Evolutionary conservation across 2,113 vertebrate genomes (phyloP).

Genomic region (Jacana jacana): DNA sequence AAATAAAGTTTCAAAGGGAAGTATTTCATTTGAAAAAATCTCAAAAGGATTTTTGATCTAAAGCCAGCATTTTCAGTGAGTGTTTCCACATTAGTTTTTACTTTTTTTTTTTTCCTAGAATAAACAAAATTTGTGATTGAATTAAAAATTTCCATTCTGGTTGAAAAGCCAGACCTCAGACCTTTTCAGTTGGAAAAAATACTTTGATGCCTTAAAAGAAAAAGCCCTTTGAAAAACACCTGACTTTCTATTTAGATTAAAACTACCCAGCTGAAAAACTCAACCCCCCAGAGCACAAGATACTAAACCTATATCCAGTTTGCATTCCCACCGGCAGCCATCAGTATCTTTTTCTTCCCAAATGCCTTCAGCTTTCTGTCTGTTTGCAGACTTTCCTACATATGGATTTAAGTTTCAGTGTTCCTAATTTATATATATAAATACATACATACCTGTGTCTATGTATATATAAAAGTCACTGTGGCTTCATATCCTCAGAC

Average conservation of each 20-base stretch:
- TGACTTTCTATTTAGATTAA: conserved; percentile 39
- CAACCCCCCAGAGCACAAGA: not conserved
- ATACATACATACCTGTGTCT: not conserved
- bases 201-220: not conserved
- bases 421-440: not conserved
- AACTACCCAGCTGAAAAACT: conserved; percentile 31
- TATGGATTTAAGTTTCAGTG: conserved; percentile 16
- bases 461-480: conserved; percentile 6
- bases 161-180: not conserved
- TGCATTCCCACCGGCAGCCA: not conserved
- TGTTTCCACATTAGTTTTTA: not conserved
- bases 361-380: conserved; percentile 19
- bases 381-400: not conserved
- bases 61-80: conserved; percentile 11
- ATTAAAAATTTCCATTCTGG: conserved; percentile 55
- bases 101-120: not conserved
- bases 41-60: not conserved
- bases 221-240: conserved; percentile 14
- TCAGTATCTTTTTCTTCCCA: not conserved
- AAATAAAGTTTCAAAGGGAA: not conserved
- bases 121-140: conserved; percentile 34
- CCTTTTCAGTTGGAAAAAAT: conserved; percentile 35
- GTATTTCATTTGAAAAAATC: conserved; percentile 40
- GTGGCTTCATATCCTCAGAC: conserved; percentile 11
- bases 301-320: not conserved